A percentile compares a stretch with the other conserved stretches of the same genome.
phyloP scores from a whole-genome alignment of 2,113 vertebrate genomes.

The Riparia riparia region DNA sequence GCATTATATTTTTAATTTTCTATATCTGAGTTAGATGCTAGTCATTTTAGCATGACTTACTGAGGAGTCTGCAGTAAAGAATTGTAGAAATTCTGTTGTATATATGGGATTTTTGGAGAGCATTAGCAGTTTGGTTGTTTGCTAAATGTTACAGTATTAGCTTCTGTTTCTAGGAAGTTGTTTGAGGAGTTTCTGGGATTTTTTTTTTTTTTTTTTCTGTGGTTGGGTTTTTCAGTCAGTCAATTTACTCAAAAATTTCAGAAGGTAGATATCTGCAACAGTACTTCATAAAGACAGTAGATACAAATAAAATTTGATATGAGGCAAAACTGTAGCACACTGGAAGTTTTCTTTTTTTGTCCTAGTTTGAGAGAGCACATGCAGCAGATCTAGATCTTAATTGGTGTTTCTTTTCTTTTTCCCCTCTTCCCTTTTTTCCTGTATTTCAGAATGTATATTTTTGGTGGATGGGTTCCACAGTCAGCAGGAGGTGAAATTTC shows the following conservation, averaged over 20 bases:
- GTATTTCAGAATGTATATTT: conserved; percentile 91
- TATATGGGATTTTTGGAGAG: neutral
- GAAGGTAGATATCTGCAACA: neutral
- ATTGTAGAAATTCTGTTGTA: neutral
- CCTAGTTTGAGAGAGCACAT: conserved; percentile 29
- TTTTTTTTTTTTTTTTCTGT: neutral
- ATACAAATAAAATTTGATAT: neutral
- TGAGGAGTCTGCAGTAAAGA: neutral
- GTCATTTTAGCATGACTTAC: neutral
- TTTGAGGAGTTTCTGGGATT: neutral
- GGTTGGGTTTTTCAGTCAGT: neutral
- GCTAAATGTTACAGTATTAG: neutral
- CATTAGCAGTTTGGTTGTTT: neutral
- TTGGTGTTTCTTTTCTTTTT: conserved; percentile 9
- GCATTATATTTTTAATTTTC: neutral
- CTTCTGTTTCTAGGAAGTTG: neutral
- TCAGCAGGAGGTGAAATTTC: conserved; percentile 76
- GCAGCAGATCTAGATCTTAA: conserved; percentile 37
- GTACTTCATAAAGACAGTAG: neutral
- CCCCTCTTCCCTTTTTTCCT: neutral
- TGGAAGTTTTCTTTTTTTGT: neutral
- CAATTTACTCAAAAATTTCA: neutral
- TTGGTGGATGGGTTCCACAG: conserved; percentile 95
- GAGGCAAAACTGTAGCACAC: neutral
- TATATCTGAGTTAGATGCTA: neutral